Conservation (phyloP, 2,888 invertebrate species). For the Nemotelus pantherinus region DNA sequence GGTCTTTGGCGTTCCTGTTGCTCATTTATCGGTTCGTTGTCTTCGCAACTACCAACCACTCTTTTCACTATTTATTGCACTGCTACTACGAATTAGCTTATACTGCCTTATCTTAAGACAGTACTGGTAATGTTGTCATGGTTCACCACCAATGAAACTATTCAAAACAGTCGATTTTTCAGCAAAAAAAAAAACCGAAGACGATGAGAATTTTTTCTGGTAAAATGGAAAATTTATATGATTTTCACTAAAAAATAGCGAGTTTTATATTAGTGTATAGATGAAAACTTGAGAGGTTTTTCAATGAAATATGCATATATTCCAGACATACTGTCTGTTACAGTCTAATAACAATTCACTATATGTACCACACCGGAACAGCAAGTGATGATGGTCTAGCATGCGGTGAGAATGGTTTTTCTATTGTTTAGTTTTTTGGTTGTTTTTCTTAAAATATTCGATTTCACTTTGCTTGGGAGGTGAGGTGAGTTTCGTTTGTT, state of each 20-base stretch:
- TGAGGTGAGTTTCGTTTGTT: no score
- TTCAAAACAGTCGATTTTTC: neutral
- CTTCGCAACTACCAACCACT: neutral
- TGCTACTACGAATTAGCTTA: no score
- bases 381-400: no score
- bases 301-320: neutral
- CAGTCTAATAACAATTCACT: constrained; percentile 32
- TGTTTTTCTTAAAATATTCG: no score
- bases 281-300: no score
- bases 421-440: no score
- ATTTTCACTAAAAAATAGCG: neutral
- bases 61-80: neutral
- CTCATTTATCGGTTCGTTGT: neutral
- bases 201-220: neutral
- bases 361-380: neutral
- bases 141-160: constrained; percentile 8
- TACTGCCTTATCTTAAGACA: no score
- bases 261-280: neutral
- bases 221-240: neutral
- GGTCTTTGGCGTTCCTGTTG: neutral
- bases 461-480: no score
- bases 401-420: no score
- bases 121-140: neutral
- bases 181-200: neutral
- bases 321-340: constrained; percentile 29